Percentiles rank a stretch among this genome's conserved stretches.
Evolutionary conservation across 1,140 invertebrate genomes (phyloP).

Genomic region (Ditylenchus dipsaci): DNA sequence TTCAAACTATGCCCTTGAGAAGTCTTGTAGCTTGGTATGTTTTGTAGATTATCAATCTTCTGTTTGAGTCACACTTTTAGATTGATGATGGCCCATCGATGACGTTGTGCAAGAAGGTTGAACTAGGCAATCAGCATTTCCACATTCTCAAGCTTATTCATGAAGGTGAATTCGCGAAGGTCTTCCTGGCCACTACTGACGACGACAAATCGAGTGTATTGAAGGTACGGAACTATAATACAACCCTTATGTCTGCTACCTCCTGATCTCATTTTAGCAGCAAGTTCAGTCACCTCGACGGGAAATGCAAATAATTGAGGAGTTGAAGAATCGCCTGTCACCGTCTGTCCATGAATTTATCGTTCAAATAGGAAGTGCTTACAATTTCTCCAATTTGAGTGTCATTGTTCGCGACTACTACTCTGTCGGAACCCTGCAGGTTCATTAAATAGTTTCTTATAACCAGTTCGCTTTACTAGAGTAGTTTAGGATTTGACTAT

Average conservation of each 20-base stretch:
- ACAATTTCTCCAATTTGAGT: slow-evolving; percentile 36
- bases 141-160: slow-evolving; percentile 26
- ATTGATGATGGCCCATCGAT: too few species aligned
- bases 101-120: neutral
- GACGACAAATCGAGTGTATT: slow-evolving; percentile 27
- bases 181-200: slow-evolving; percentile 17
- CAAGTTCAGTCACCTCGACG: slow-evolving; percentile 37
- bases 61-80: too few species aligned
- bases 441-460: neutral
- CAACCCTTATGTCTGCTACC: too few species aligned
- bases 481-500: slow-evolving; percentile 34
- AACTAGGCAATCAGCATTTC: slow-evolving; percentile 34
- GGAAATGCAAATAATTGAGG: slow-evolving; percentile 30
- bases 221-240: slow-evolving; percentile 12
- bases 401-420: slow-evolving; percentile 40
- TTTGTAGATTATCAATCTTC: too few species aligned
- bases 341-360: slow-evolving; percentile 15
- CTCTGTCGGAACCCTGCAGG: slow-evolving; percentile 36
- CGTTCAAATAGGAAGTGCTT: slow-evolving; percentile 40
- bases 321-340: slow-evolving; percentile 2
- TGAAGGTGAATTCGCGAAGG: slow-evolving; percentile 38
- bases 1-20: too few species aligned
- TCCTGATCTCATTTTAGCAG: too few species aligned
- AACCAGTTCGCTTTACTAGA: too few species aligned
- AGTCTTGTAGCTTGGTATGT: too few species aligned